A percentile compares a stretch with the other conserved stretches of the same genome.
Conservation (phyloP, 2,888 invertebrate genomes). For the Drosophila melanosoma region DNA sequence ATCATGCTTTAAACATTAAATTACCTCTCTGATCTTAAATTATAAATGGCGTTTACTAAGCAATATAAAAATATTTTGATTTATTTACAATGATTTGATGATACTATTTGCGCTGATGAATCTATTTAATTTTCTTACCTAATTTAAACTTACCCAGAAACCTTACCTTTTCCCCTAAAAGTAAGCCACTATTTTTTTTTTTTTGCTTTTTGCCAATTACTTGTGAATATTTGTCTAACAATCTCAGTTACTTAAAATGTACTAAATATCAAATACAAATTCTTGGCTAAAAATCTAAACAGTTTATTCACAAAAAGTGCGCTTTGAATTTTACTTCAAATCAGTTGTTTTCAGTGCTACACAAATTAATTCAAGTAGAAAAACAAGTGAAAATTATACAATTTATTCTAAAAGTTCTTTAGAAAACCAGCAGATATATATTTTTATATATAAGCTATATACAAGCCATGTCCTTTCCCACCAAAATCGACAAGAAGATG, state of each 20-base stretch:
- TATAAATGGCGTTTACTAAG: background rate
- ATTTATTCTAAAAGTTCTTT: background rate
- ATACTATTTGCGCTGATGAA: background rate
- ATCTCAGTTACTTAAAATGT: background rate
- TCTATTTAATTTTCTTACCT: rapidly evolving
- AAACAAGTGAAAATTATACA: background rate
- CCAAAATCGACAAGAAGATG: conserved; percentile 51
- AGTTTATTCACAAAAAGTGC: background rate
- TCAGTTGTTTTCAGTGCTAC: background rate
- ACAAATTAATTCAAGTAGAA: background rate
- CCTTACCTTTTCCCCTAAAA: background rate
- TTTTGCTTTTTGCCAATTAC: background rate
- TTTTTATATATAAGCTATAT: background rate
- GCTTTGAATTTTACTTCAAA: conserved; percentile 5
- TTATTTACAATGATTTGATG: background rate
- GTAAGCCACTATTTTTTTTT: background rate
- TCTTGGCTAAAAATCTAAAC: background rate
- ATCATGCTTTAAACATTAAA: background rate
- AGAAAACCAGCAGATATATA: background rate
- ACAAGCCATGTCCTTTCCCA: conserved; percentile 57
- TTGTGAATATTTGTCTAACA: background rate
- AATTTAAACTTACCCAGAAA: background rate
- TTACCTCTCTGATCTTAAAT: background rate
- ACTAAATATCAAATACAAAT: background rate
- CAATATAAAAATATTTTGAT: background rate